phyloP scores from a whole-genome alignment of 2,797 vertebrate species.

The Simalia tracyae region DNA sequence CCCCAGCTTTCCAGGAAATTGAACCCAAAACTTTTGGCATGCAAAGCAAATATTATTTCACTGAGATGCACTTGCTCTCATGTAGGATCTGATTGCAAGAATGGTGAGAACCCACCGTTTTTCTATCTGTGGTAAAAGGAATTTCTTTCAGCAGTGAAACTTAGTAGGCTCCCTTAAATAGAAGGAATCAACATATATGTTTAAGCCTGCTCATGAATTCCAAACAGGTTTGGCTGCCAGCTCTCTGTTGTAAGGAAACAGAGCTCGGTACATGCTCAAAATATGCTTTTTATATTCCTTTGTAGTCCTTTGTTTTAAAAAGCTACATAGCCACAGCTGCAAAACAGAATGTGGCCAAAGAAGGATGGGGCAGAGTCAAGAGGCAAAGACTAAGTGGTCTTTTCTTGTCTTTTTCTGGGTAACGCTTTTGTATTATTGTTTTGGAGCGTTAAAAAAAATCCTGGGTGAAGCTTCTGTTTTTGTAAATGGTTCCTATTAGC shows the following conservation, averaged over 20 bases:
- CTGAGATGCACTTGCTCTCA: neutral
- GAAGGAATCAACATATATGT: neutral
- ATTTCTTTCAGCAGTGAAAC: neutral
- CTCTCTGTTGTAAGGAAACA: too few species aligned
- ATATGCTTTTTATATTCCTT: neutral
- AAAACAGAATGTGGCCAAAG: neutral
- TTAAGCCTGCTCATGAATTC: neutral
- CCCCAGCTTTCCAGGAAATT: neutral
- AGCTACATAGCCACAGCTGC: neutral
- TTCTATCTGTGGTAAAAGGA: neutral
- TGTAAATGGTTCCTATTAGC: conserved; percentile 61
- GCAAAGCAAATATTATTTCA: neutral
- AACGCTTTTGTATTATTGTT: neutral
- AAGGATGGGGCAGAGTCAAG: neutral
- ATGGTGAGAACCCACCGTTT: neutral
- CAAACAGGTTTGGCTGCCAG: neutral
- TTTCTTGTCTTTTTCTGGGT: conserved; percentile 10
- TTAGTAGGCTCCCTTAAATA: neutral
- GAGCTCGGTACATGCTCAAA: neutral
- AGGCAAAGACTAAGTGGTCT: too few species aligned
- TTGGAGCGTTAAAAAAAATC: conserved; percentile 36
- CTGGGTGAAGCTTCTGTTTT: conserved; percentile 62
- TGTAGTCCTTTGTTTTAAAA: neutral
- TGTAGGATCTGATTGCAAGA: neutral
- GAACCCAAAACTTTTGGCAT: neutral